Evolutionary conservation across 2,888 invertebrate species (phyloP), one percentile per base, ranked within the genome.

Genomic region (Apotomis turbidana): DNA sequence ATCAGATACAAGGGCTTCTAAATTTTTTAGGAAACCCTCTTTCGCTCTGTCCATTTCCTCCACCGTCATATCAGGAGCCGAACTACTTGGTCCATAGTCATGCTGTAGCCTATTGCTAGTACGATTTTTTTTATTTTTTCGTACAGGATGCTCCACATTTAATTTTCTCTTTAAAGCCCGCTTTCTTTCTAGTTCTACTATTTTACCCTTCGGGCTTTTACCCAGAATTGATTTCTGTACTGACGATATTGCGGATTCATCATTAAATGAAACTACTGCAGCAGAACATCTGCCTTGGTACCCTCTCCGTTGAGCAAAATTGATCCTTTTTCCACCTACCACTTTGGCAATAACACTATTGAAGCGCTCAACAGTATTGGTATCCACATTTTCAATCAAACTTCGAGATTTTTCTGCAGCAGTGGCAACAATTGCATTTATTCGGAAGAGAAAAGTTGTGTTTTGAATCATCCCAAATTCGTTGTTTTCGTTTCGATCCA

Each of bases 251-350:
- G 74, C 70, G 12, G 61, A 41, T 72, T 76, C 57, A 0, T 41
- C 69, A 49, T 85, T 85, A 71, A 80, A 83, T n/a, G 79, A 78
- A 9, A 85, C 70, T 8, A 78, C 81, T 5, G 86, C 81, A 13
- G 81, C 81, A 9, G 78, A 73, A 59, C 80, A 83, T 64, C 85
- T 76, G 6, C 75, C 78, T 77, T 81, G 76, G 71, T 85, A 87
- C 2, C 79, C 79, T 10, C 80, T 71, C 68, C 74, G 77, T 68
- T 75, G 61, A 5, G 79, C 58, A 75, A 78, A 81, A 74, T 87
- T 84, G 8, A 82, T 78, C 70, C 83, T 70, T 78, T 85, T 87
- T 5, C 84, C 86, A 3, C 82, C 82, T 27, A 81, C 76, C 71
- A 78, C 81, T 76, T 83, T 82, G 4, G 81, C 80, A 5, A 84